A percentile compares a stretch with the other conserved stretches of the same genome.
phyloP scores from a whole-genome alignment of 92 coral and sea anemone species.

The Galaxea fascicularis region DNA sequence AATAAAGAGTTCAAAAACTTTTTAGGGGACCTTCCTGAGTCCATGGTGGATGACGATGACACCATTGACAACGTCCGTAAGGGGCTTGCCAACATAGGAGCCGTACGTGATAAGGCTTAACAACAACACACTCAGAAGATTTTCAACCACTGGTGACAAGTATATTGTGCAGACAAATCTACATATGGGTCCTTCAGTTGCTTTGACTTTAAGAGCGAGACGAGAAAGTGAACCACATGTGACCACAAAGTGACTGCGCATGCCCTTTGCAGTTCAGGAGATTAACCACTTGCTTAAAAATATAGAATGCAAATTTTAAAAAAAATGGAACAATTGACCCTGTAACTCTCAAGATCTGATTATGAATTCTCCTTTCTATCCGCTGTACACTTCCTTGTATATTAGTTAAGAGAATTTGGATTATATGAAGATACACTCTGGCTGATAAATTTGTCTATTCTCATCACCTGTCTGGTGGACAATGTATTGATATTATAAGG shows the following conservation, averaged over 20 bases:
- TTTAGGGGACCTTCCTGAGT: constrained; percentile 84
- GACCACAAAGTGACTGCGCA: neutral
- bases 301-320: no score
- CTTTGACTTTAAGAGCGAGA: constrained; percentile 61
- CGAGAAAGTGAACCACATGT: constrained; percentile 4
- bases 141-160: constrained; percentile 83
- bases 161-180: constrained; percentile 80
- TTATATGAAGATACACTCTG: no score
- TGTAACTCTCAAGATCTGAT: no score
- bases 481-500: no score
- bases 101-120: constrained; percentile 77
- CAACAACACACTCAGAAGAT: constrained; percentile 77
- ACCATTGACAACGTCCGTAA: constrained; percentile 76
- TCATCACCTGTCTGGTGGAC: no score
- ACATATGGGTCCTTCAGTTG: constrained; percentile 70
- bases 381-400: no score
- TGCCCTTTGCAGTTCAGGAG: no score
- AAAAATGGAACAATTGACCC: no score
- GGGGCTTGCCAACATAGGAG: constrained; percentile 81
- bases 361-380: no score
- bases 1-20: constrained; percentile 70
- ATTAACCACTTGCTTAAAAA: no score
- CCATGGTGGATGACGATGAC: constrained; percentile 87
- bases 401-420: no score
- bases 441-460: no score